Evolutionary conservation across 2,888 invertebrate genomes (phyloP), one percentile per base, ranked within the genome.

Genomic region (Neoscelio sp.): DNA sequence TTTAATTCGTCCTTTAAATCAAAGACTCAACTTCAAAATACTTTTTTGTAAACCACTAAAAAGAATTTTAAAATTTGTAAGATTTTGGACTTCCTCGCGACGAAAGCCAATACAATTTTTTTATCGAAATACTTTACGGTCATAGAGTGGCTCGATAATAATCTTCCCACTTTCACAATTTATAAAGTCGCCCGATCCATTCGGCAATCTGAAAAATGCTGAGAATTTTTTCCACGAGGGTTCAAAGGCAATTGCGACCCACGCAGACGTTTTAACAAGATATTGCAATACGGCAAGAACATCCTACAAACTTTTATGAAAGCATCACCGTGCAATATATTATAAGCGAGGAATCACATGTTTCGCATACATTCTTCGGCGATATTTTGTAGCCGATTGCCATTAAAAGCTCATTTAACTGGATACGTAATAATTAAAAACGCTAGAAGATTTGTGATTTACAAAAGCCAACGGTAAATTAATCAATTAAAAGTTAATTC

Each of bases 251-350:
- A 68, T 58, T 23, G 68, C 52, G n/a, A 8, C 60, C 60, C 50
- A 70, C 60, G 50, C 70, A 38, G 13, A 58, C 38, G 15, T 38
- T 58, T 48, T 20, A 50, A 60, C 56, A 58, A 60, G 68, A 58
- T 70, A 70, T 58, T 40, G 56, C 70, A 70, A 70, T 70, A 54
- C 58, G n/a, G n/a, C 46, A 15, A 42, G 40, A 42, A 62, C 48
- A 33, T 62, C 60, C 56, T 28, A 62, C 60, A 33, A 50, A 17
- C 33, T 50, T 71, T 71, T 60, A 60, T 71, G 62, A 38, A 71
- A 71, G 54, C 46, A 20, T 52, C 30, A 2, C 28, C 30, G 26
- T 18, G 60, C 44, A 60, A 71, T 60, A 42, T 52, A 50, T 62
- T 62, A 62, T 18, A 10, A 4, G 18, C 33, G 30, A 10, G 30